Evolutionary conservation across 2,113 vertebrate genomes (phyloP).

Genomic region (Corythaeola cristata): DNA sequence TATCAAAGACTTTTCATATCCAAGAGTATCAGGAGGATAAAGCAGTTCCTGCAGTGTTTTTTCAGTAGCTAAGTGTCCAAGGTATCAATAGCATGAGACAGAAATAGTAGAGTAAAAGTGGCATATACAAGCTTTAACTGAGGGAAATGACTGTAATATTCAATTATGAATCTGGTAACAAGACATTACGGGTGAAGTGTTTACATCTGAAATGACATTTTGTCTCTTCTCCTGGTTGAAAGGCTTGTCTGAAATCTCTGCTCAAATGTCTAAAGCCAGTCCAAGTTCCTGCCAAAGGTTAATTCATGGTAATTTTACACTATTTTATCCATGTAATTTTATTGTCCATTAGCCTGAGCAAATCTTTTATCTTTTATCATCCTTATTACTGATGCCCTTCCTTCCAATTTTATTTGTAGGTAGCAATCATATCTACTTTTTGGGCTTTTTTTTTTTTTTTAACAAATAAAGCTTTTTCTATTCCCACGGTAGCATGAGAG

Average conservation of each 20-base stretch:
- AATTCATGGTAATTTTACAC: conserved; percentile 19
- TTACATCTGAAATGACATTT: conserved; percentile 38
- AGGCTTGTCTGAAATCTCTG: conserved; percentile 7
- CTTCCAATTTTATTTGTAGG: background rate
- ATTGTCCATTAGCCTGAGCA: background rate
- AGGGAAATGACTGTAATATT: conserved; percentile 29
- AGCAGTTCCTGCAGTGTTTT: background rate
- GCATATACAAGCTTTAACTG: background rate
- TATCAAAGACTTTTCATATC: background rate
- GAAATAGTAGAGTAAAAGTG: background rate
- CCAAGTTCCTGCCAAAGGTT: conserved; percentile 28
- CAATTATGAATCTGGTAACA: conserved; percentile 15
- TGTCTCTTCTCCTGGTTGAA: background rate
- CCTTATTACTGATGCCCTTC: background rate
- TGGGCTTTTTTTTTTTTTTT: background rate
- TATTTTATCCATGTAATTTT: conserved; percentile 24
- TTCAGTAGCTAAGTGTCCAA: background rate
- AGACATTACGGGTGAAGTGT: conserved; percentile 15
- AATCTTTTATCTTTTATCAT: background rate
- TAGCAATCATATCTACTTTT: background rate
- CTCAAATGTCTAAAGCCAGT: conserved; percentile 31
- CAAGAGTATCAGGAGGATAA: background rate
- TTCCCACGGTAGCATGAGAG: background rate
- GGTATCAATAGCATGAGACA: background rate
- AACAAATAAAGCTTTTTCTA: background rate